Evolutionary conservation across 1,140 invertebrate species (phyloP).

Genomic region (Caerostris darwini): DNA sequence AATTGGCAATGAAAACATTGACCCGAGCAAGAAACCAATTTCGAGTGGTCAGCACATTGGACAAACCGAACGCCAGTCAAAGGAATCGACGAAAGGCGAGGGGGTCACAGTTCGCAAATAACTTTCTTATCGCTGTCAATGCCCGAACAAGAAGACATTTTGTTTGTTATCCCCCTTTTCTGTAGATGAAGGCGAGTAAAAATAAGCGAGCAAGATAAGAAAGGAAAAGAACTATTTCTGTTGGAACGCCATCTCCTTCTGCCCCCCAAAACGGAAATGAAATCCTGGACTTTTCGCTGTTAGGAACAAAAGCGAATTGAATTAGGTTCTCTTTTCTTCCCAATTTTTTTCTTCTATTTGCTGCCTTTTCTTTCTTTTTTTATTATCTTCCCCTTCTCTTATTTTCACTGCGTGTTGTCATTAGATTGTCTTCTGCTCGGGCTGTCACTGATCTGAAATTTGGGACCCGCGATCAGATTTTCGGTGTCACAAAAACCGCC

Average conservation of each 20-base stretch:
- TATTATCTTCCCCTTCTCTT: neutral
- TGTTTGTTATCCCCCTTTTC: no score
- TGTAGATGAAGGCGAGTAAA: no score
- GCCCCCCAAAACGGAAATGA: slow-evolving; percentile 18
- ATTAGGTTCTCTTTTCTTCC: neutral
- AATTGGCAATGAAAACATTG: slow-evolving; percentile 65
- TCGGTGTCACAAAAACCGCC: neutral
- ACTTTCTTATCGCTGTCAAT: slow-evolving; percentile 66
- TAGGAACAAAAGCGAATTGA: slow-evolving; percentile 45
- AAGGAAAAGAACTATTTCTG: no score
- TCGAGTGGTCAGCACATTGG: slow-evolving; percentile 14
- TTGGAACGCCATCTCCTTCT: neutral
- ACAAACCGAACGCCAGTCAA: neutral
- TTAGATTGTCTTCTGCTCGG: slow-evolving; percentile 7
- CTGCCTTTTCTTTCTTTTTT: neutral
- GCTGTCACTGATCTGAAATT: slow-evolving; percentile 13
- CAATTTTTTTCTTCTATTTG: no score
- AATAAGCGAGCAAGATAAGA: no score
- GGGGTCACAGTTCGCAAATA: slow-evolving; percentile 64
- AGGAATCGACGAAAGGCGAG: neutral
- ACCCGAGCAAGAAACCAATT: slow-evolving; percentile 58
- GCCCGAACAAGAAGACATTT: neutral
- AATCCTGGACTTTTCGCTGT: no score
- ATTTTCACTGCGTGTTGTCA: neutral
- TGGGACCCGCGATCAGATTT: slow-evolving; percentile 40